phyloP scores from a whole-genome alignment of 1,140 invertebrate species.

The Phymastichus coffea region DNA sequence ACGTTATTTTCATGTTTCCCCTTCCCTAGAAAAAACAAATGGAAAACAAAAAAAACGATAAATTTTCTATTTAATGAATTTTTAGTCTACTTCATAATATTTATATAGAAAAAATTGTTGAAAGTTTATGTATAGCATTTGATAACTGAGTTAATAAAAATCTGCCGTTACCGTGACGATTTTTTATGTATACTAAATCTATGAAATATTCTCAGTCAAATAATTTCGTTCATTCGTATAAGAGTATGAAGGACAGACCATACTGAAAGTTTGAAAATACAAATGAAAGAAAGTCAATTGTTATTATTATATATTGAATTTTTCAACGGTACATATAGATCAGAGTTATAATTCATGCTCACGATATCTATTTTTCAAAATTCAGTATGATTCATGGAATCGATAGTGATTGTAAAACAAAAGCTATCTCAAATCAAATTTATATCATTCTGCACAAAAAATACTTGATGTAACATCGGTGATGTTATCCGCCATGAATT shows the following conservation, averaged over 20 bases:
- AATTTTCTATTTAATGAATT: conserved; percentile 2
- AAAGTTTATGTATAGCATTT: conserved; percentile 6
- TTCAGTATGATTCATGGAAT: conserved; percentile 14
- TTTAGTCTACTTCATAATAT: conserved; percentile 4
- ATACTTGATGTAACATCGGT: conserved; percentile 21
- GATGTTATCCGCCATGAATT: background rate
- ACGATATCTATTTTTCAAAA: background rate
- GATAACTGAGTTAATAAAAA: conserved; percentile 17
- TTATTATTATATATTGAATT: conserved; percentile 3
- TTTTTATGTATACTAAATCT: conserved; percentile 11
- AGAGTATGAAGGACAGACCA: conserved; percentile 11
- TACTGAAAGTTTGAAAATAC: conserved; percentile 18
- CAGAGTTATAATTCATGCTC: background rate
- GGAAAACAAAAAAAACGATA: conserved; percentile 11
- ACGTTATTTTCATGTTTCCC: conserved; percentile 13
- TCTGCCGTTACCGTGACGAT: conserved; percentile 5
- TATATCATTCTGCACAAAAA: conserved; percentile 18
- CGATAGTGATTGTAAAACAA: conserved; percentile 13
- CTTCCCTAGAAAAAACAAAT: conserved; percentile 8
- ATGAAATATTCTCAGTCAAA: conserved; percentile 19
- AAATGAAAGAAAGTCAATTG: background rate
- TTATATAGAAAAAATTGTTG: conserved; percentile 10
- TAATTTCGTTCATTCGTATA: conserved; percentile 19
- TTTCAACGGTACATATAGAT: background rate
- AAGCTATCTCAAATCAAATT: conserved; percentile 20